These are phyloP conservation scores for Nomada ruficornis DNA, from an alignment of 2,888 invertebrate genomes.

Conservation along the genomic window DNA sequence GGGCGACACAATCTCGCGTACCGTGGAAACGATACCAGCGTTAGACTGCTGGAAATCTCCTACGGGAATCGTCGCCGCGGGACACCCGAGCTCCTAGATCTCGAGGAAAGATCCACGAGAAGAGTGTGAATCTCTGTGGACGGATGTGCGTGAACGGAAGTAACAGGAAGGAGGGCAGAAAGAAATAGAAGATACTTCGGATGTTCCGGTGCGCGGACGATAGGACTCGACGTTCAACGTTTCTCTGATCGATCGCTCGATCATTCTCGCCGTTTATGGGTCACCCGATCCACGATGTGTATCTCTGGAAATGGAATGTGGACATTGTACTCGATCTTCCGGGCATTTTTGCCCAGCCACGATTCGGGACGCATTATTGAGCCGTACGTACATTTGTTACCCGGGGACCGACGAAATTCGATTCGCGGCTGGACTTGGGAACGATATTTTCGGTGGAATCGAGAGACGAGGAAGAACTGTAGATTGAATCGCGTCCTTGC, in stretches of 20 bases:
- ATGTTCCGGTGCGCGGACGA: slow-evolving; percentile 24
- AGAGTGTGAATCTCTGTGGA: background rate
- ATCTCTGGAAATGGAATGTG: slow-evolving; percentile 59
- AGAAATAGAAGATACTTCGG: background rate
- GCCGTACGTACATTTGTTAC: slow-evolving; percentile 66
- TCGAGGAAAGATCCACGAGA: slow-evolving; percentile 26
- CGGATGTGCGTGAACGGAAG: background rate
- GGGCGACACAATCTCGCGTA: slow-evolving; percentile 71
- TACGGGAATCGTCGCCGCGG: slow-evolving; percentile 74
- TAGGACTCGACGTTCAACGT: background rate
- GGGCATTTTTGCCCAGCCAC: slow-evolving; percentile 50
- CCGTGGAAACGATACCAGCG: slow-evolving; percentile 70
- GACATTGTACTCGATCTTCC: slow-evolving; percentile 65
- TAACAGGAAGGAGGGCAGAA: background rate
- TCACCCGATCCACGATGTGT: slow-evolving; percentile 15
- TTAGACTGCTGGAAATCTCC: slow-evolving; percentile 71
- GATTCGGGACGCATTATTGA: slow-evolving; percentile 59
- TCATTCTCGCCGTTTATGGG: slow-evolving; percentile 8
- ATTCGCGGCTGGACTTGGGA: slow-evolving; percentile 41
- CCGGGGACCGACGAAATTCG: slow-evolving; percentile 52
- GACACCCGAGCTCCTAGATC: slow-evolving; percentile 73
- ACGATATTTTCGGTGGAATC: slow-evolving; percentile 52
- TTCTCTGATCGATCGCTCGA: slow-evolving; percentile 44
- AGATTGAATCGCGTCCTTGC: slow-evolving; percentile 40
- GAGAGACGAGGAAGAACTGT: slow-evolving; percentile 12